phyloP scores from a whole-genome alignment of 2,113 vertebrate genomes.

The Pionites leucogaster region DNA sequence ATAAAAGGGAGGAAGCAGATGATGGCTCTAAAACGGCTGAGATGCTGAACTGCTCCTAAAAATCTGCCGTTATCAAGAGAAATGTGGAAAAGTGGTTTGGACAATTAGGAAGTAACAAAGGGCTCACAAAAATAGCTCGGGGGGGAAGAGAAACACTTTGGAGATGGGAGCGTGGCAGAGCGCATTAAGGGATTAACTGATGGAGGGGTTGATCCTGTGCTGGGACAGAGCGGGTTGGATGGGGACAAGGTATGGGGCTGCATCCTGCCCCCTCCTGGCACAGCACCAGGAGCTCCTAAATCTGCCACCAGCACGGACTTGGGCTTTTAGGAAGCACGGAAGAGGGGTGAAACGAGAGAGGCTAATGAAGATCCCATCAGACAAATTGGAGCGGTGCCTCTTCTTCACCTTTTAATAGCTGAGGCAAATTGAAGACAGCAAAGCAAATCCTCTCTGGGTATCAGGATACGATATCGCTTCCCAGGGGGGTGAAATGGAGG shows the following conservation, averaged over 20 bases:
- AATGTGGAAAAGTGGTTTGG: slow-evolving; percentile 43
- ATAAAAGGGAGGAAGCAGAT: slow-evolving; percentile 43
- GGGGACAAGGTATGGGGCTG: fast-evolving
- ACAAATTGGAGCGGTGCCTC: not conserved
- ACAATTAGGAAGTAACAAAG: slow-evolving; percentile 60
- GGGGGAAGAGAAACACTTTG: not conserved
- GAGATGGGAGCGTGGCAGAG: not conserved
- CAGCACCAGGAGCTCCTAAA: not conserved
- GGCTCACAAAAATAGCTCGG: slow-evolving; percentile 19
- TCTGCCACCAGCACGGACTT: fast-evolving
- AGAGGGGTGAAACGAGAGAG: not conserved
- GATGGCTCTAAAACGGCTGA: slow-evolving; percentile 28
- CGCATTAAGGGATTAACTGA: not conserved
- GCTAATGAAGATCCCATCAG: not conserved
- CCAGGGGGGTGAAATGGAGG: not conserved
- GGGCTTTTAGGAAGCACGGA: fast-evolving
- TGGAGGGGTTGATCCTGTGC: not conserved
- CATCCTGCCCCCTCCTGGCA: not conserved
- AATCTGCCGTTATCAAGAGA: slow-evolving; percentile 26
- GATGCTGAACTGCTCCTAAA: slow-evolving; percentile 31
- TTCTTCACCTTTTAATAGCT: not conserved
- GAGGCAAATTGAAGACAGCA: not conserved
- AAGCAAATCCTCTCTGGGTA: not conserved
- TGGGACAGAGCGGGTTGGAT: not conserved
- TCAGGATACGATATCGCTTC: not conserved